Conservation (phyloP, 2,888 invertebrate genomes). For the Yponomeuta evonymella region DNA sequence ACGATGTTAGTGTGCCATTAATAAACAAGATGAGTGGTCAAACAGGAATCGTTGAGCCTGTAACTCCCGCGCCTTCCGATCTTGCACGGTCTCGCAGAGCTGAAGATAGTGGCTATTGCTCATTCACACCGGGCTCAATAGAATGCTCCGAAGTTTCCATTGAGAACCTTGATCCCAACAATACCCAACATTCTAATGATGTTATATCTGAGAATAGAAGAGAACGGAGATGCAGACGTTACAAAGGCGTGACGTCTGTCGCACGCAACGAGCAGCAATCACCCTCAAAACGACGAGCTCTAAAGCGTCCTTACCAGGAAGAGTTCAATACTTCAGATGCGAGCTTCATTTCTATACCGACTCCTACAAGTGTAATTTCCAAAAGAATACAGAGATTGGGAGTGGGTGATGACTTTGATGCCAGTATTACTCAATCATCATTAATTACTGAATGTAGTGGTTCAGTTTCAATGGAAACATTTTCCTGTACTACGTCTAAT, state of each 20-base stretch:
- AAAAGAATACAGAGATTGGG: conserved; percentile 56
- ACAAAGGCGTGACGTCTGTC: not conserved
- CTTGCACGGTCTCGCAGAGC: conserved; percentile 45
- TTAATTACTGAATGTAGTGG: not conserved
- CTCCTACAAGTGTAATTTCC: conserved; percentile 61
- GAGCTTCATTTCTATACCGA: conserved; percentile 37
- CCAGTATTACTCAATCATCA: conserved; percentile 18
- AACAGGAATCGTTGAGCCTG: conserved; percentile 42
- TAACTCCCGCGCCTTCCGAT: conserved; percentile 43
- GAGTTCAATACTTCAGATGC: conserved; percentile 35
- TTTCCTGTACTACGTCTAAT: conserved; percentile 36
- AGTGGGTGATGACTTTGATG: conserved; percentile 40
- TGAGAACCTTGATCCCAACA: conserved; percentile 31
- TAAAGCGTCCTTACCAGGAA: conserved; percentile 51
- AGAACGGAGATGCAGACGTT: conserved; percentile 1
- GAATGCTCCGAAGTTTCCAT: conserved; percentile 49
- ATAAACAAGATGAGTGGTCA: conserved; percentile 50
- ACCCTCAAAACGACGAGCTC: conserved; percentile 45
- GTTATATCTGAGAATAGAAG: not conserved
- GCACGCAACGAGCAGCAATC: conserved; percentile 26
- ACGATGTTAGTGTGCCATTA: not conserved
- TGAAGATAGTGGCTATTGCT: conserved; percentile 69
- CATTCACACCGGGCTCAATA: conserved; percentile 56
- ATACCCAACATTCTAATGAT: not conserved
- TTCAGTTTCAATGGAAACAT: not conserved